phyloP scores from a whole-genome alignment of 2,888 invertebrate genomes.

The Frankliniella fusca region DNA sequence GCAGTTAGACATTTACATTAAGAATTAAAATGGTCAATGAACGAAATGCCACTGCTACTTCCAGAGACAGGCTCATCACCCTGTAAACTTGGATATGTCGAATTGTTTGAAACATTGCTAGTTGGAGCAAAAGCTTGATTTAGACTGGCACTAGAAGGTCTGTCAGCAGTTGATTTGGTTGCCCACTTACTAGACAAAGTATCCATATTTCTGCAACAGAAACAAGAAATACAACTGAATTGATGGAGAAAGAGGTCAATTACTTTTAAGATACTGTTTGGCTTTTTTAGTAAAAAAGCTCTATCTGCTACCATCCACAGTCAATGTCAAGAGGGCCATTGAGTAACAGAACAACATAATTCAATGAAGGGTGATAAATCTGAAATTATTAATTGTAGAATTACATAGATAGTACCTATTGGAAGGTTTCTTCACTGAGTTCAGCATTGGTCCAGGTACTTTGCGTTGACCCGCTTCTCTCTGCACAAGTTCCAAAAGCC shows the following conservation, averaged over 20 bases:
- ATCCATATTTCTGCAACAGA: not conserved
- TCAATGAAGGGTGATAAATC: not conserved
- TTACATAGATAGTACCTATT: not conserved
- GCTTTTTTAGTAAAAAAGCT: no score
- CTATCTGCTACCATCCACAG: no score
- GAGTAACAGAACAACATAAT: not conserved
- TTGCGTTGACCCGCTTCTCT: constrained; percentile 74
- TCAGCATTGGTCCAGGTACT: constrained; percentile 66
- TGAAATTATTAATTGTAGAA: not conserved
- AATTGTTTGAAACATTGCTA: no score
- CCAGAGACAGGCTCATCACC: not conserved
- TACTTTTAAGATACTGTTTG: no score
- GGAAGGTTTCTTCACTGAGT: constrained; percentile 42
- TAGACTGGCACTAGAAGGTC: not conserved
- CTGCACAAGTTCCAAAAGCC: constrained; percentile 74
- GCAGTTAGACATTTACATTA: not conserved
- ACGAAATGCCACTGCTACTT: not conserved
- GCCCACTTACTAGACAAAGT: not conserved
- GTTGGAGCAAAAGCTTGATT: not conserved
- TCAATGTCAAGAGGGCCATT: not conserved
- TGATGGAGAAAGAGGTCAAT: no score
- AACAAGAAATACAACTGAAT: not conserved
- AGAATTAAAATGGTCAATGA: constrained; percentile 6
- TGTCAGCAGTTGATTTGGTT: not conserved
- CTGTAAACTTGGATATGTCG: no score